Percentiles rank a stretch among this genome's conserved stretches.
Conservation (phyloP, 2,113 vertebrate species). For the Ictalurus furcatus region DNA sequence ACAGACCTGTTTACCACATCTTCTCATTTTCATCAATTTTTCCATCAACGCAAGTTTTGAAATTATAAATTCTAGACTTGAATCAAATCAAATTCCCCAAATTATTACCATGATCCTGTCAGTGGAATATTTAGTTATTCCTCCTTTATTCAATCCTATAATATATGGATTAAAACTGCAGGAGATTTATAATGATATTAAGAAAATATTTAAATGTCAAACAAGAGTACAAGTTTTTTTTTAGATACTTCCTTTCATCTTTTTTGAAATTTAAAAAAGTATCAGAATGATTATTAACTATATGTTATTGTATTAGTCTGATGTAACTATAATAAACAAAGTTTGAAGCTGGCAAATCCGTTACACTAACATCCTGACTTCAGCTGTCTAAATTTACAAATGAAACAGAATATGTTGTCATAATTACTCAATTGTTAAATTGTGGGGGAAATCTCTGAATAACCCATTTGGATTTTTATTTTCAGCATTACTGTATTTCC, state of each 20-base stretch:
- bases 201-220: background rate
- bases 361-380: too few species aligned
- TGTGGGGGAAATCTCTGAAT: too few species aligned
- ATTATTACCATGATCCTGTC: slow-evolving; percentile 18
- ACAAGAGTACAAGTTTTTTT: background rate
- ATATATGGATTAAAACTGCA: slow-evolving; percentile 28
- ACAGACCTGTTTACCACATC: slow-evolving; percentile 16
- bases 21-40: background rate
- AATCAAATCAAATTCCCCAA: background rate
- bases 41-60: background rate
- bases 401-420: too few species aligned
- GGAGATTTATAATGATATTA: background rate
- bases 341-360: too few species aligned
- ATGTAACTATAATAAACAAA: too few species aligned
- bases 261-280: too few species aligned
- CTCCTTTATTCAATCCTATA: slow-evolving; percentile 12
- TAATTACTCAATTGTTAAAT: too few species aligned
- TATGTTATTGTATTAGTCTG: too few species aligned
- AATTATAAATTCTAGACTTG: slow-evolving; percentile 5
- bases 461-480: too few species aligned
- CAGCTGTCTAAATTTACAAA: too few species aligned
- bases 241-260: background rate
- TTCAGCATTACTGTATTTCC: too few species aligned
- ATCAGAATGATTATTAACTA: too few species aligned
- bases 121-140: background rate